Base-by-base conservation (phyloP, 2,113 vertebrate species). In the Anoplopoma fimbria region DNA sequence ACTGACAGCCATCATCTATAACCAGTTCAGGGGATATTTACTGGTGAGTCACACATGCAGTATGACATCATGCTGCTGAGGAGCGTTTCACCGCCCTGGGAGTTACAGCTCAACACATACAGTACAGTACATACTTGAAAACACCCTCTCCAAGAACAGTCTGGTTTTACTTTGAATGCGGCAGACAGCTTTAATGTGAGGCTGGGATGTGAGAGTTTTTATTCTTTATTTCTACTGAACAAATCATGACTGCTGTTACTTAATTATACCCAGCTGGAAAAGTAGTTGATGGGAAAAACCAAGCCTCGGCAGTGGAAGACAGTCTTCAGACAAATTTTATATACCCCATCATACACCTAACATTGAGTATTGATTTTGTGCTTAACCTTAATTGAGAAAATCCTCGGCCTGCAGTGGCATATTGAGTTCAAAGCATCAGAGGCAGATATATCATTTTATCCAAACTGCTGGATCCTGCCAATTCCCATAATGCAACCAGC, bases 11-110 rank as follows among this genome's bases (percentile, higher is more conserved):
- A 98, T 99, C 89, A 97, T 99, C 93, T 99, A 99, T 85, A 99
- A 98, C 77, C 98, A 99, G 90, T 99, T 99, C 94, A 96, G 98
- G n/a, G 98, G 98, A 29, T 99, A 99, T 89, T 96, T 99, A 83
- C 92, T 99, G 94, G 98, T 99, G 84, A 97, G 97, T 89, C 71
- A 34, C 51, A 29, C n/a, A 3, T 4, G 23, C 12, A 65, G 2
- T 6, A n/a, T 23, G 21, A 42, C 38, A 14, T 27, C 12, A 60
- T 47, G 14, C 40, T 29, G 25, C 27, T 15, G 38, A 45, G 55
- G 62, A 69, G 51, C 45, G 53, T 17, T 34, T 19, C n/a, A 13
- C 25, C 8, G 13, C 17, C 23, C 15, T 29, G 15, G 23, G 29
- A 47, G 19, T 60, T 33, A 33, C 36, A 75, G 27, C 31, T 62